A percentile compares a stretch with the other conserved stretches of the same genome.
These are phyloP conservation scores for Anthophora plumipes DNA, from an alignment of 2,888 invertebrate genomes.

Conservation along the genomic window DNA sequence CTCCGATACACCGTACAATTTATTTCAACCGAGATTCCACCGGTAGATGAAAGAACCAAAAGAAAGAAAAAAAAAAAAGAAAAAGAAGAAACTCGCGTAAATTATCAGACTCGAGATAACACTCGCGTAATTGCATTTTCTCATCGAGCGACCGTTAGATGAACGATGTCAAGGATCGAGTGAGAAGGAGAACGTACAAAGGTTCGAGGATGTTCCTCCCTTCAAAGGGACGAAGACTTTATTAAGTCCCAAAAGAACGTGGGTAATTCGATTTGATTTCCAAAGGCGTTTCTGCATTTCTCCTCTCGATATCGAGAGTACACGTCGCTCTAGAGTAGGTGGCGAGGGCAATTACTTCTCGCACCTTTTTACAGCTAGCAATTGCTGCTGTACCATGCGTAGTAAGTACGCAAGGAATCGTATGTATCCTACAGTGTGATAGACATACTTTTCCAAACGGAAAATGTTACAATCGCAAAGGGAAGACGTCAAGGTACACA, in stretches of 20 bases:
- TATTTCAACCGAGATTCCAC: neutral
- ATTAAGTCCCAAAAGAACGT: constrained; percentile 65
- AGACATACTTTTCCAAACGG: constrained; percentile 36
- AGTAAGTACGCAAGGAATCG: constrained; percentile 5
- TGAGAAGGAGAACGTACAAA: constrained; percentile 14
- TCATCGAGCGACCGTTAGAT: neutral
- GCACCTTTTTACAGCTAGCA: constrained; percentile 8
- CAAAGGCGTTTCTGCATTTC: constrained; percentile 45
- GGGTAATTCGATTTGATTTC: constrained; percentile 69
- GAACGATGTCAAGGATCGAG: neutral
- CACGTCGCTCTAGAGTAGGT: too few species aligned
- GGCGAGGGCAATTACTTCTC: constrained; percentile 47
- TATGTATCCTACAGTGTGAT: neutral
- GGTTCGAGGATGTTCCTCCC: constrained; percentile 24
- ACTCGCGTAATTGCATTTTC: constrained; percentile 27
- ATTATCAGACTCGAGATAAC: neutral
- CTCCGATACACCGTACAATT: neutral
- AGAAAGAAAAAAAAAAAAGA: neutral
- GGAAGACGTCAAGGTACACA: constrained; percentile 13
- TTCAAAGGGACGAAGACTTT: constrained; percentile 64
- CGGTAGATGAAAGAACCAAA: too few species aligned
- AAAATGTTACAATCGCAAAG: constrained; percentile 32
- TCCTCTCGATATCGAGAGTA: constrained; percentile 20
- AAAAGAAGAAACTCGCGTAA: neutral
- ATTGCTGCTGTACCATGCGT: neutral